These are phyloP conservation scores for Nycteola revayana DNA, from an alignment of 2,888 invertebrate genomes.

Conservation along the genomic window DNA sequence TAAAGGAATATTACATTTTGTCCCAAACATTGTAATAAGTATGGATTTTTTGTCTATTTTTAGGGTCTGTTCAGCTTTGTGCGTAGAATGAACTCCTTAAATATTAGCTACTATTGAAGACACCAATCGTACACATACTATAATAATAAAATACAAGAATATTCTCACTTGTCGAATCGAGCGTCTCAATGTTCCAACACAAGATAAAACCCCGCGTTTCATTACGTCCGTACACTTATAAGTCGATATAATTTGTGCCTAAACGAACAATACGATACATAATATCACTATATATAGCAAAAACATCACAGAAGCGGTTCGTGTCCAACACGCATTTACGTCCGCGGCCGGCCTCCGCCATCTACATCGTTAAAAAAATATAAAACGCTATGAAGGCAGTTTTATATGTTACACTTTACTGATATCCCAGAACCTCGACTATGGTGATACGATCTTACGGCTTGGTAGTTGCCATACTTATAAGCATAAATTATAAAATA, in stretches of 20 bases:
- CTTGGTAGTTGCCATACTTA: too few relatives aligned
- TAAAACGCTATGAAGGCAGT: conserved; percentile 75
- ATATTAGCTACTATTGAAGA: too few relatives aligned
- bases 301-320: conserved; percentile 74
- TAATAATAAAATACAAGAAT: conserved; percentile 51
- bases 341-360: conserved; percentile 50
- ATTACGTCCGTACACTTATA: conserved; percentile 6
- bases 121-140: conserved; percentile 60
- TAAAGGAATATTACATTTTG: too few relatives aligned
- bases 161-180: conserved; percentile 39
- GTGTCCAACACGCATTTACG: conserved; percentile 55
- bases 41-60: too few relatives aligned
- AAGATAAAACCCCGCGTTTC: conserved; percentile 37
- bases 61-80: too few relatives aligned
- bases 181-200: conserved; percentile 7
- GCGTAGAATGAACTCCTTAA: too few relatives aligned
- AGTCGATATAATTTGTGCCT: conserved; percentile 35
- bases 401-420: conserved; percentile 57
- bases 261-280: conserved; percentile 39
- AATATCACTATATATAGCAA: conserved; percentile 63
- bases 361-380: conserved; percentile 68
- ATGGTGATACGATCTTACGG: too few relatives aligned
- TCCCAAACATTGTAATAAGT: too few relatives aligned
- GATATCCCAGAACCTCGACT: conserved; percentile 49
- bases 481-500: too few relatives aligned